A percentile compares a stretch with the other conserved stretches of the same genome.
Conservation (phyloP, 2,113 vertebrate species). For the Pica pica region DNA sequence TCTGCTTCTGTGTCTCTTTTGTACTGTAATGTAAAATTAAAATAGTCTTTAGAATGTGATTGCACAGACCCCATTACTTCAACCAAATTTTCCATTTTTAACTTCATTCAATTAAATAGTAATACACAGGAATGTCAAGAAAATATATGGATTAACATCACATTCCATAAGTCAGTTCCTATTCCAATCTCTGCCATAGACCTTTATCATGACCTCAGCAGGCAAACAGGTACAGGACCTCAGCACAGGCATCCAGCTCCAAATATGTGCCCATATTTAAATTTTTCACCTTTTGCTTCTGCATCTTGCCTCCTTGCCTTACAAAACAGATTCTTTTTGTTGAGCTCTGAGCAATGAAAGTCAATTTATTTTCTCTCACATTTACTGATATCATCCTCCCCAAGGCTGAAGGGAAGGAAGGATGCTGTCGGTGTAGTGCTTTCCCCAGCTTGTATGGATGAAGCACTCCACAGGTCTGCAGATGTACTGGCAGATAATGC, state of each 20-base stretch:
- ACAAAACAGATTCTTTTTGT: neutral
- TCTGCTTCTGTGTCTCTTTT: neutral
- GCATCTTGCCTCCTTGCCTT: neutral
- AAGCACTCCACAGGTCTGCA: neutral
- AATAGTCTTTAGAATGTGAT: neutral
- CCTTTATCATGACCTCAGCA: neutral
- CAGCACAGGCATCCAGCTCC: neutral
- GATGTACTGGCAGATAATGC: neutral
- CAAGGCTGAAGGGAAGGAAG: neutral
- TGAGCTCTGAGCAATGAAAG: neutral
- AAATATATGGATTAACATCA: neutral
- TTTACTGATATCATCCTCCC: neutral
- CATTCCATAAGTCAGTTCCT: neutral
- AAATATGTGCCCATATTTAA: neutral
- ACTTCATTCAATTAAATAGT: neutral
- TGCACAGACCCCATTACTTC: neutral
- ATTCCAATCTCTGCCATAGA: neutral
- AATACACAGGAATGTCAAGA: neutral
- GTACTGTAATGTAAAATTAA: neutral
- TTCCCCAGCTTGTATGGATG: neutral
- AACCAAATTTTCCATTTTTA: neutral
- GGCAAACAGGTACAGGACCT: neutral
- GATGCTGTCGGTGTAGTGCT: accelerated
- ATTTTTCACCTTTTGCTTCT: neutral
- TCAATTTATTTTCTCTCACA: neutral